Percentiles rank a stretch among this genome's conserved stretches.
Conservation (phyloP, 2,113 vertebrate genomes). For the Aix galericulata region DNA sequence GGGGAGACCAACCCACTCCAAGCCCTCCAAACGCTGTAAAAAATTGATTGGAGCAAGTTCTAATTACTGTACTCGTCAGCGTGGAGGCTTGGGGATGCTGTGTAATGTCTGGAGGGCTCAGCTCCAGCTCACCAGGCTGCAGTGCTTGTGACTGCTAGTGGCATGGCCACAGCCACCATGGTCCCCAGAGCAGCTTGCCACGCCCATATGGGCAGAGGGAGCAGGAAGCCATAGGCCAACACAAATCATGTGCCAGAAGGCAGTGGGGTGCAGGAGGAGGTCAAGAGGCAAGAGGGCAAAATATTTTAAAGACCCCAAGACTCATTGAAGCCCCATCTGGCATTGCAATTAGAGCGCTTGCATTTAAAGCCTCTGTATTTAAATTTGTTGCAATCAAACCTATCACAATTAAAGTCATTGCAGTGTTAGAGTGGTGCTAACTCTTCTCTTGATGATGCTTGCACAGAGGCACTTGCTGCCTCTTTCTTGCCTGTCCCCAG, state of each 20-base stretch:
- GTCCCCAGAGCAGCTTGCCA: not conserved
- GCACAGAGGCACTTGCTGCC: not conserved
- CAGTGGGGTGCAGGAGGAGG: not conserved
- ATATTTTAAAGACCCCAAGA: not conserved
- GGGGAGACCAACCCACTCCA: not conserved
- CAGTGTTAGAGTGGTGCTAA: rapidly evolving
- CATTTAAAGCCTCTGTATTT: not conserved
- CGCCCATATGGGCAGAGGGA: not conserved
- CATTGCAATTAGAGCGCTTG: not conserved
- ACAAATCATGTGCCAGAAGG: not conserved
- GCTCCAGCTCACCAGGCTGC: not conserved
- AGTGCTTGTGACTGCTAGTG: not conserved
- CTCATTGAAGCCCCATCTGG: not conserved
- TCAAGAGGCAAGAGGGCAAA: rapidly evolving
- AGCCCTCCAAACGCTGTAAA: not conserved
- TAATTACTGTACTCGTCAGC: not conserved
- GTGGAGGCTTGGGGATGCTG: rapidly evolving
- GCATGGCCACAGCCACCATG: not conserved
- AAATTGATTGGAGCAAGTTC: not conserved
- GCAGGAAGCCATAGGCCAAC: not conserved
- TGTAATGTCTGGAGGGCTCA: not conserved
- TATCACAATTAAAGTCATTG: not conserved
- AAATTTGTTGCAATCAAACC: not conserved
- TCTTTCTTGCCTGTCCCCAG: not conserved
- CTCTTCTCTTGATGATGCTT: not conserved